Percentiles rank a stretch among this genome's conserved stretches.
Evolutionary conservation across 2,113 vertebrate species (phyloP).

Genomic region (Genyomyrus donnyi): DNA sequence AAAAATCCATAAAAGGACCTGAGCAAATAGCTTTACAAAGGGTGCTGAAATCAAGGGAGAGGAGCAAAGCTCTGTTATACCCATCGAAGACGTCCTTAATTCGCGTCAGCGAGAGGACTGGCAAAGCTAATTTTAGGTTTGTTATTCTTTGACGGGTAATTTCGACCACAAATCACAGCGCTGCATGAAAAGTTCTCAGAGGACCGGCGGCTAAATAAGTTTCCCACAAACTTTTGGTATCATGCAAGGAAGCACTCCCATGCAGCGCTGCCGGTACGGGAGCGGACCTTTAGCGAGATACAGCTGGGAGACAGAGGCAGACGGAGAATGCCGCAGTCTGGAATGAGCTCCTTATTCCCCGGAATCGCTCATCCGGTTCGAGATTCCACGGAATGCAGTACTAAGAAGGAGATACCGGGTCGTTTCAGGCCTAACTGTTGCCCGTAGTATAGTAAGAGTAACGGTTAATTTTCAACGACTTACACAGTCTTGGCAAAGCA

Average conservation of each 20-base stretch:
- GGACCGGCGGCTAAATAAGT: conserved; percentile 36
- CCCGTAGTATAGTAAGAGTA: not conserved
- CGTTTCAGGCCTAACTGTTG: conserved; percentile 8
- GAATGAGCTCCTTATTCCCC: too few species aligned
- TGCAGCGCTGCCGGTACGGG: not conserved
- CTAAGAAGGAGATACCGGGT: not conserved
- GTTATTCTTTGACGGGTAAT: conserved; percentile 51
- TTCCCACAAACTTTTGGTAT: conserved; percentile 55
- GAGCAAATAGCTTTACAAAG: conserved; percentile 37
- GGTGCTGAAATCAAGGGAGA: conserved; percentile 42
- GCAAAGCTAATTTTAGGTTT: conserved; percentile 58
- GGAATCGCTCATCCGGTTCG: not conserved
- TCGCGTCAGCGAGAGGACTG: conserved; percentile 38
- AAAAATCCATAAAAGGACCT: conserved; percentile 55
- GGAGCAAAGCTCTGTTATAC: conserved; percentile 45
- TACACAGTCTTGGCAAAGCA: conserved; percentile 5
- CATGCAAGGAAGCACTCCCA: conserved; percentile 11
- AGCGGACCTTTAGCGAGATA: not conserved
- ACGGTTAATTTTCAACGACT: not conserved
- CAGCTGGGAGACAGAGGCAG: not conserved
- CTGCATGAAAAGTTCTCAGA: conserved; percentile 49
- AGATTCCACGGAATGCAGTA: not conserved
- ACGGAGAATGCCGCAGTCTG: not conserved
- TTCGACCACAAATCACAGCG: conserved; percentile 49
- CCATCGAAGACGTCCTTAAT: conserved; percentile 45